These are phyloP conservation scores for Cricetomys ansorgei DNA, from an alignment of 2,113 vertebrate genomes.

Conservation along the genomic window DNA sequence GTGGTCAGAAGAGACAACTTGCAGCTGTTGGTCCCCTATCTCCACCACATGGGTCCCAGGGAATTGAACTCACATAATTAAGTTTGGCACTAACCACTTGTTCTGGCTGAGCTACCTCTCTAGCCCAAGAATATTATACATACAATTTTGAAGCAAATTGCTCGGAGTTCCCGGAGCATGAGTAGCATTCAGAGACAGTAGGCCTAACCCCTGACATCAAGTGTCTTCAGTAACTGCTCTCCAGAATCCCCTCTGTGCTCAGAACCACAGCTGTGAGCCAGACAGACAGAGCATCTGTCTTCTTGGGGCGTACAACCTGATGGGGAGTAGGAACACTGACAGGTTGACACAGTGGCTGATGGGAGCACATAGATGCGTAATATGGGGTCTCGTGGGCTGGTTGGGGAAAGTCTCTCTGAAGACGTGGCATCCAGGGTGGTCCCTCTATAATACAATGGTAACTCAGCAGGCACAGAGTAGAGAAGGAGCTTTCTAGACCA, in stretches of 20 bases:
- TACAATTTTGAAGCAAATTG: background rate
- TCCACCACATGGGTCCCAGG: too few species aligned
- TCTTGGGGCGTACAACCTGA: background rate
- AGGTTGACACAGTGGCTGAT: background rate
- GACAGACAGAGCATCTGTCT: background rate
- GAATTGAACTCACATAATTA: too few species aligned
- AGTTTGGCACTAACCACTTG: background rate
- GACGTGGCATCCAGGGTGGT: background rate
- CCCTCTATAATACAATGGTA: background rate
- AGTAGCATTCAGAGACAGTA: background rate
- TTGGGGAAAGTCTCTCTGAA: background rate
- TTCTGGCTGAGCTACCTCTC: background rate
- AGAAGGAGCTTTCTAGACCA: background rate
- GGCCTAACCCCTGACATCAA: background rate
- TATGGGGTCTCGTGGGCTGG: background rate
- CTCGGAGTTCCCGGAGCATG: background rate
- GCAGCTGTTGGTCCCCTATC: background rate
- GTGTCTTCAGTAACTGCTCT: background rate
- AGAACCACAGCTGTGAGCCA: background rate
- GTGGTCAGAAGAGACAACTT: background rate
- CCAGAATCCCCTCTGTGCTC: background rate
- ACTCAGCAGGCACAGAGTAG: background rate
- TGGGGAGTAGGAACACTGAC: background rate
- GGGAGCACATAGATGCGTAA: background rate
- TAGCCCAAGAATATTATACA: background rate